These are phyloP conservation scores for Cladorhizidae sp. DNA, from an alignment of 37 sponge, comb jelly and placozoan genomes.

Conservation along the genomic window DNA sequence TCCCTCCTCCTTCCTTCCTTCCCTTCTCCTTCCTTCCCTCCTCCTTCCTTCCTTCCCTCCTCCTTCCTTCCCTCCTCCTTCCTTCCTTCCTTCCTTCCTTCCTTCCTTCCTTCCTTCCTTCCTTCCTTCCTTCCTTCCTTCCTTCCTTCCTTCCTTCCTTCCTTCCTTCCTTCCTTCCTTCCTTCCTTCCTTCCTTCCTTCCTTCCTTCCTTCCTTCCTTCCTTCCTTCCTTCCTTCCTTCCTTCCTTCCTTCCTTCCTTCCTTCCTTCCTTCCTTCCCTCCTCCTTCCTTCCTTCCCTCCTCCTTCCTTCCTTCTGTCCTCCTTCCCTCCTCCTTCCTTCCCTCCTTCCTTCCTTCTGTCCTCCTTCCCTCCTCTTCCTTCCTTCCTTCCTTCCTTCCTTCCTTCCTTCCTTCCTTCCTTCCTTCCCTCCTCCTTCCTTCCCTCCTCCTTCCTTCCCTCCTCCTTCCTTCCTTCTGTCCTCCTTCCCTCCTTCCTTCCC, in stretches of 20 bases:
- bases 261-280: not conserved
- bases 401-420: slow-evolving; percentile 12
- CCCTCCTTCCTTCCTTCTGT: too few relatives aligned
- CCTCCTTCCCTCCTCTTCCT: not conserved
- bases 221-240: too few relatives aligned
- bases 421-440: not conserved
- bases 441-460: slow-evolving; percentile 3
- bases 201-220: too few relatives aligned
- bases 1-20: not conserved
- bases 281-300: not conserved
- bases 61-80: too few relatives aligned
- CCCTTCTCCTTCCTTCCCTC: not conserved
- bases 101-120: too few relatives aligned
- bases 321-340: too few relatives aligned
- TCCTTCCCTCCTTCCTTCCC: too few relatives aligned
- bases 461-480: too few relatives aligned
- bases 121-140: not conserved
- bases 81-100: too few relatives aligned
- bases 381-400: not conserved
- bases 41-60: not conserved
- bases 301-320: too few relatives aligned
- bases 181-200: not conserved
- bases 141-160: not conserved
- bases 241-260: not conserved
- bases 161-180: not conserved